Base-by-base conservation (phyloP, 1,140 invertebrate genomes). In the Campoletis sonorensis region DNA sequence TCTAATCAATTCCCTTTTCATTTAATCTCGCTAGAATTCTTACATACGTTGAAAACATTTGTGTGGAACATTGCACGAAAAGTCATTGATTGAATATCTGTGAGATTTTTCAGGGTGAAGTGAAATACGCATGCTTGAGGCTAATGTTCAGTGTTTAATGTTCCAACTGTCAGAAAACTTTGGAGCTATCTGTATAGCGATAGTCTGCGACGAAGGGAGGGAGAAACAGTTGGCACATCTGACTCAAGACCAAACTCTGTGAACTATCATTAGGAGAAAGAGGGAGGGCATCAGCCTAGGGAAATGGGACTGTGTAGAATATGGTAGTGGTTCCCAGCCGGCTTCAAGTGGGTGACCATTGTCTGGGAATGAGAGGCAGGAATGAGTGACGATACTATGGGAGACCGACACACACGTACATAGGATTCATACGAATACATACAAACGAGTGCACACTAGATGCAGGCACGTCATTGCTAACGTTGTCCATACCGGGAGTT, bases 401-500 rank as follows among this genome's bases (percentile, higher is more conserved):
- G 21, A 67, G 23, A 67, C 80, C 82, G 85, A 86, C 85, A 87
- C 83, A 86, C 86, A 86, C n/a, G n/a, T 84, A 88, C 83, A 85
- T 85, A 86, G 23, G 11, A 27, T 23, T 40, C 77, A 84, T 84
- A 86, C 85, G 86, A 83, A 86, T 85, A 85, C 86, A 88, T 85
- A 86, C 84, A 85, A 81, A 85, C 82, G 82, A 15, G 21, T 61
- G n/a, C 27, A 78, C 26, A 54, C 16, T 70, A 67, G 27, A 4
- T 49, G 21, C 30, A 84, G 82, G 84, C 27, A 79, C 86, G 84
- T 87, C 86, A 88, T 88, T 88, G 87, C 86, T 86, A 88, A 87
- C 86, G 86, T 88, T 88, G 86, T 88, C 87, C 86, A 88, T 88
- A 85, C 85, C 87, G 84, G 85, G 86, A 88, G 87, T 87, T 88